Evolutionary conservation across 2,888 invertebrate genomes (phyloP).

Genomic region (Scaeva pyrastri): DNA sequence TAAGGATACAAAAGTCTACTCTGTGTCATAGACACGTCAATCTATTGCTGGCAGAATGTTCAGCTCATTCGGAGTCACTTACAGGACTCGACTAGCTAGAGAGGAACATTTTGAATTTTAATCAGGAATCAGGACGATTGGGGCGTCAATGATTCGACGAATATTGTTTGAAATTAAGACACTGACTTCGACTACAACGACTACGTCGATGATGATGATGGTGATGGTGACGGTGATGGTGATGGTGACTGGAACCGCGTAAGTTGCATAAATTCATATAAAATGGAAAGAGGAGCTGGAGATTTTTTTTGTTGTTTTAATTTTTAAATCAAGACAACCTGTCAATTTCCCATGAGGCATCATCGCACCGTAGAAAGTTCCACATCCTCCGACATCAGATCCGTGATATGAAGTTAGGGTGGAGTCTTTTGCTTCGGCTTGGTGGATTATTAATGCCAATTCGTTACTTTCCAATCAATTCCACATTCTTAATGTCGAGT

Average conservation of each 20-base stretch:
- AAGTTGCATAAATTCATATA: conserved; percentile 35
- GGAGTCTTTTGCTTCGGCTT: neutral
- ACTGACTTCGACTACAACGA: neutral
- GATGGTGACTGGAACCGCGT: conserved; percentile 41
- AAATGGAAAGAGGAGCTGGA: neutral
- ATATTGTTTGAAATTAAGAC: conserved; percentile 75
- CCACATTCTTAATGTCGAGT: conserved; percentile 65
- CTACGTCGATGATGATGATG: neutral
- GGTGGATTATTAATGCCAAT: conserved; percentile 41
- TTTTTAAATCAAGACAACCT: conserved; percentile 68
- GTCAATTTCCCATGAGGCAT: conserved; percentile 75
- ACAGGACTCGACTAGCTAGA: conserved; percentile 53
- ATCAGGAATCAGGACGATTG: conserved; percentile 66
- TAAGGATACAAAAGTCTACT: neutral
- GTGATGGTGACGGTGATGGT: neutral
- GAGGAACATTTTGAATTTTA: conserved; percentile 70
- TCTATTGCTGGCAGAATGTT: neutral
- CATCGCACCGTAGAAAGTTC: conserved; percentile 61
- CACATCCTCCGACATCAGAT: neutral
- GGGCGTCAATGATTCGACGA: conserved; percentile 75
- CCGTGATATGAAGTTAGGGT: neutral
- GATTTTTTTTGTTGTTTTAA: neutral
- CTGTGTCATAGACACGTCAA: conserved; percentile 32
- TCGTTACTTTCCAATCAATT: conserved; percentile 74
- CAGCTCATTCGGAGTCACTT: conserved; percentile 52